phyloP scores from a whole-genome alignment of 2,113 vertebrate genomes.

The Benitochromis conjunctus region DNA sequence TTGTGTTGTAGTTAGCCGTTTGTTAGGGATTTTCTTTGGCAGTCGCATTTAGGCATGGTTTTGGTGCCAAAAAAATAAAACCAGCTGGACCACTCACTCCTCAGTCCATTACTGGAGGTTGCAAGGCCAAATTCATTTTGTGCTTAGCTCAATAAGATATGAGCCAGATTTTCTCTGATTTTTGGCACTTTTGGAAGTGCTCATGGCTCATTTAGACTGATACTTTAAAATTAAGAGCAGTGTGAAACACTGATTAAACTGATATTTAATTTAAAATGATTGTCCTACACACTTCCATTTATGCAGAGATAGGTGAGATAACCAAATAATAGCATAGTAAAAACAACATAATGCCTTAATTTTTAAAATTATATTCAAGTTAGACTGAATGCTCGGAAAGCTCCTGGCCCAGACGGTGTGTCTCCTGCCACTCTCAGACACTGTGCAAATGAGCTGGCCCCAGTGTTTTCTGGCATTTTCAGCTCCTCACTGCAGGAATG shows the following conservation, averaged over 20 bases:
- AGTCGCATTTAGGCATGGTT: not conserved
- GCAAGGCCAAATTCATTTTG: constrained; percentile 33
- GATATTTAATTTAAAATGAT: constrained; percentile 3
- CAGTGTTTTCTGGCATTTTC: too few relatives aligned
- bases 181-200: not conserved
- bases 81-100: constrained; percentile 25
- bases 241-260: constrained; percentile 9
- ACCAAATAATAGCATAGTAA: not conserved
- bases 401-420: too few relatives aligned
- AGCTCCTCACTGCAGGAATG: too few relatives aligned
- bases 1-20: constrained; percentile 27
- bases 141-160: constrained; percentile 9
- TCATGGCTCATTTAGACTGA: constrained; percentile 1
- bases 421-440: too few relatives aligned
- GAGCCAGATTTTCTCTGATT: constrained; percentile 1
- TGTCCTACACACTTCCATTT: not conserved
- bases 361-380: not conserved
- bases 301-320: not conserved
- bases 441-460: too few relatives aligned
- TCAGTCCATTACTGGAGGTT: constrained; percentile 36
- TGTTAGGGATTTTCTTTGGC: constrained; percentile 40
- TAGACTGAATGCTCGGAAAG: too few relatives aligned
- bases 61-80: constrained; percentile 33
- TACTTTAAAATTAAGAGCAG: not conserved
- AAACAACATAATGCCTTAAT: not conserved